Conservation (phyloP, 2,888 invertebrate species). For the Meganola albula region DNA sequence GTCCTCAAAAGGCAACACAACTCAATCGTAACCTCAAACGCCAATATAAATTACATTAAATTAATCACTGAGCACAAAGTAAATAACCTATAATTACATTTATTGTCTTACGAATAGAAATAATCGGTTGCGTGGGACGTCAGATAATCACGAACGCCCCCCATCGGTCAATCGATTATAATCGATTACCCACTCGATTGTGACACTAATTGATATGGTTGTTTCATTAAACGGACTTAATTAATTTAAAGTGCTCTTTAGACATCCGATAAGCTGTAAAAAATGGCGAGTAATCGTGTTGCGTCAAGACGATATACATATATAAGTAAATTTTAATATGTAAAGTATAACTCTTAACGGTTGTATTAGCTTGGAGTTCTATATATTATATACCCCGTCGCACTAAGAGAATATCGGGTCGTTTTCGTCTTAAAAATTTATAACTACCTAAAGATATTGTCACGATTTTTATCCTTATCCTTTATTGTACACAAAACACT, state of each 20-base stretch:
- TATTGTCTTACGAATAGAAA: constrained; percentile 32
- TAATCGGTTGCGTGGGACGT: constrained; percentile 45
- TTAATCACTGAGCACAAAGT: constrained; percentile 23
- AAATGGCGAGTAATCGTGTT: constrained; percentile 39
- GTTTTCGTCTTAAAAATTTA: too few relatives aligned
- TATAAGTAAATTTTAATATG: too few relatives aligned
- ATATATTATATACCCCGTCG: too few relatives aligned
- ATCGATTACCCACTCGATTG: constrained; percentile 43
- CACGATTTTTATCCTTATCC: too few relatives aligned
- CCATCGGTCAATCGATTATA: constrained; percentile 46
- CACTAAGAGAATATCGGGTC: too few relatives aligned
- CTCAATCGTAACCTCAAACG: constrained; percentile 20
- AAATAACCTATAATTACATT: constrained; percentile 38
- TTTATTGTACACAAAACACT: too few relatives aligned
- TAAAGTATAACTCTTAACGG: too few relatives aligned
- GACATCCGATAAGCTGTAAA: constrained; percentile 41
- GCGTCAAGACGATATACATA: constrained; percentile 50
- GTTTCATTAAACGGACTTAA: constrained; percentile 52
- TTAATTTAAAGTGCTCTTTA: constrained; percentile 48
- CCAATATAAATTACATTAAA: constrained; percentile 14
- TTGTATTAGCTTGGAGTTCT: too few relatives aligned
- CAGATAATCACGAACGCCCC: constrained; percentile 34
- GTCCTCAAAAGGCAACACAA: constrained; percentile 22
- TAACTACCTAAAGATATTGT: too few relatives aligned
- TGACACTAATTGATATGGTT: constrained; percentile 58